Percentiles rank a stretch among this genome's conserved stretches.
Evolutionary conservation across 2,113 vertebrate species (phyloP).

Genomic region (Dolichotis patagonum): DNA sequence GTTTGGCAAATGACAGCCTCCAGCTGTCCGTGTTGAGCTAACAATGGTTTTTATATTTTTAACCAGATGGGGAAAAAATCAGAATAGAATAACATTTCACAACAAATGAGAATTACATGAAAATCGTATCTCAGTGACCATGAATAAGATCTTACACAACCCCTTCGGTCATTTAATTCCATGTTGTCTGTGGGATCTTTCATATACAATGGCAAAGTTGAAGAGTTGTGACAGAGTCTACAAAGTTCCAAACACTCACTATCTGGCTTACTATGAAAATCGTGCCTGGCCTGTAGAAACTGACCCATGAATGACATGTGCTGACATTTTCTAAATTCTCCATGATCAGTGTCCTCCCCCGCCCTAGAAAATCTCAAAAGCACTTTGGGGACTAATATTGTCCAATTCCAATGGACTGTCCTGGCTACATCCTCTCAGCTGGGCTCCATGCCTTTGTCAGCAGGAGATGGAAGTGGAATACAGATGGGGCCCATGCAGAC

Average conservation of each 20-base stretch:
- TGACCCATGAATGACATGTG: fast-evolving
- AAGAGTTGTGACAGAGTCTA: neutral
- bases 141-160: neutral
- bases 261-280: neutral
- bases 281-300: fast-evolving
- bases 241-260: neutral
- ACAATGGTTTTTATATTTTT: neutral
- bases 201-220: too few relatives aligned
- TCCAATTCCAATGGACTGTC: fast-evolving
- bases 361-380: neutral
- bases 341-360: neutral
- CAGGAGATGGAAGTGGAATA: neutral
- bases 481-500: too few relatives aligned
- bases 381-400: neutral
- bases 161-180: neutral
- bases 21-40: fast-evolving
- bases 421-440: neutral
- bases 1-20: neutral
- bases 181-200: neutral
- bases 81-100: neutral
- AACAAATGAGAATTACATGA: neutral
- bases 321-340: neutral
- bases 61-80: neutral
- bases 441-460: neutral
- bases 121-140: neutral